A percentile compares a stretch with the other conserved stretches of the same genome.
Evolutionary conservation across 2,888 invertebrate genomes (phyloP).

Genomic region (Plagodis dolabraria): DNA sequence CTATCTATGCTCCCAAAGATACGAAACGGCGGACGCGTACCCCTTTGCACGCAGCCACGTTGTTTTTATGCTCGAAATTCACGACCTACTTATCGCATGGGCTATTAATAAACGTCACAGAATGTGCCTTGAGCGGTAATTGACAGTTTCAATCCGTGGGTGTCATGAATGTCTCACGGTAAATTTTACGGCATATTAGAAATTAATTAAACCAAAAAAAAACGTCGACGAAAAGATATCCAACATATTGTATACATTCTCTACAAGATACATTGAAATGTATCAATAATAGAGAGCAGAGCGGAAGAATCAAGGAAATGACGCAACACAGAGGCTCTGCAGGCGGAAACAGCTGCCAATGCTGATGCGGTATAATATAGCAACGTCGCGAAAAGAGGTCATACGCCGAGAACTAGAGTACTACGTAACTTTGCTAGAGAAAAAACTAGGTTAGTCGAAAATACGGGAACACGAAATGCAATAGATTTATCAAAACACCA

Average conservation of each 20-base stretch:
- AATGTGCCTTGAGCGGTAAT: slow-evolving; percentile 18
- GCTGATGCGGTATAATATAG: slow-evolving; percentile 42
- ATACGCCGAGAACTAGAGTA: slow-evolving; percentile 35
- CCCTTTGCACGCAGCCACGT: slow-evolving; percentile 34
- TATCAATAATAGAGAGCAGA: slow-evolving; percentile 28
- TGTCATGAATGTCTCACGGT: slow-evolving; percentile 22
- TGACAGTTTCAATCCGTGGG: slow-evolving; percentile 19
- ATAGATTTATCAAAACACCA: slow-evolving; percentile 6
- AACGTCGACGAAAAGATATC: neutral
- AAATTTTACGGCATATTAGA: slow-evolving; percentile 3
- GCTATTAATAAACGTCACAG: slow-evolving; percentile 22
- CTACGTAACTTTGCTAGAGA: slow-evolving; percentile 33
- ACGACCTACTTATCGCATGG: slow-evolving; percentile 36
- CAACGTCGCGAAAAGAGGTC: slow-evolving; percentile 45
- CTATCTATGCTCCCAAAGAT: slow-evolving; percentile 44
- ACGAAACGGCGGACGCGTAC: slow-evolving; percentile 43
- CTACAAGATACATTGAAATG: slow-evolving; percentile 17
- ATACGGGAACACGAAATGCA: slow-evolving; percentile 14
- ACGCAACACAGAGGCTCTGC: slow-evolving; percentile 41
- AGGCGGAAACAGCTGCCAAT: slow-evolving; percentile 53
- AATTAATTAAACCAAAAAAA: slow-evolving; percentile 7
- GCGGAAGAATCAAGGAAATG: slow-evolving; percentile 39
- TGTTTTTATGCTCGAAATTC: slow-evolving; percentile 42
- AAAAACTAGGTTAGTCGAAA: slow-evolving; percentile 42
- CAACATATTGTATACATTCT: neutral